Conservation (phyloP, 1,140 invertebrate genomes). For the Lepidurus packardi region DNA sequence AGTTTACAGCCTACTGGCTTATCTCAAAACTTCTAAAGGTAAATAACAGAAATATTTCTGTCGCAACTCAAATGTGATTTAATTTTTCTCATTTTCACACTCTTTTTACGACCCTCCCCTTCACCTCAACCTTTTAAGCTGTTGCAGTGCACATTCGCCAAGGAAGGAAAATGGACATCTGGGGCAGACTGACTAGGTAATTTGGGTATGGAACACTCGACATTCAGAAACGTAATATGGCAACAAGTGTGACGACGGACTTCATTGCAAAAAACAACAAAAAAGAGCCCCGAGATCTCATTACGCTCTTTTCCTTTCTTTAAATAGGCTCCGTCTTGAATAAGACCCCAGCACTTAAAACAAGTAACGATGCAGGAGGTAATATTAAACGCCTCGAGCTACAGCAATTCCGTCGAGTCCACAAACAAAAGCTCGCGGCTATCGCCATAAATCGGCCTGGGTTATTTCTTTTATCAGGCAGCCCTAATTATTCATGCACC, state of each 20-base stretch:
- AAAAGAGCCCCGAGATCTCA: not conserved
- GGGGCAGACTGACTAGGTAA: not conserved
- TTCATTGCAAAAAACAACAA: not conserved
- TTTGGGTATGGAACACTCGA: not conserved
- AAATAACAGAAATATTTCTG: not conserved
- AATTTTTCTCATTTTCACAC: too few species aligned
- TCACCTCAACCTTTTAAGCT: too few species aligned
- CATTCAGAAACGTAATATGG: not conserved
- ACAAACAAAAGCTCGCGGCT: not conserved
- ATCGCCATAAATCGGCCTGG: not conserved
- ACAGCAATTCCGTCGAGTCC: not conserved
- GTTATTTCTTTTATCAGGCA: not conserved
- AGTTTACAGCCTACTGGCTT: too few species aligned
- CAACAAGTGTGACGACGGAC: slow-evolving; percentile 7
- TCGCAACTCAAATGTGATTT: not conserved
- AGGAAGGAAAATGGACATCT: not conserved
- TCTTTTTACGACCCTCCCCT: too few species aligned
- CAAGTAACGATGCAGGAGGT: not conserved
- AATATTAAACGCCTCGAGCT: too few species aligned
- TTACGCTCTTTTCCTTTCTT: not conserved
- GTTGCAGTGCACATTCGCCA: too few species aligned
- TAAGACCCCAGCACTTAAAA: not conserved
- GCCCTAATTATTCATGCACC: too few species aligned
- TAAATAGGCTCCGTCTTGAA: not conserved
- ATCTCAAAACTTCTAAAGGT: not conserved